Evolutionary conservation across 2,113 vertebrate genomes (phyloP), one percentile per base, ranked within the genome.

Genomic region (Apus apus): DNA sequence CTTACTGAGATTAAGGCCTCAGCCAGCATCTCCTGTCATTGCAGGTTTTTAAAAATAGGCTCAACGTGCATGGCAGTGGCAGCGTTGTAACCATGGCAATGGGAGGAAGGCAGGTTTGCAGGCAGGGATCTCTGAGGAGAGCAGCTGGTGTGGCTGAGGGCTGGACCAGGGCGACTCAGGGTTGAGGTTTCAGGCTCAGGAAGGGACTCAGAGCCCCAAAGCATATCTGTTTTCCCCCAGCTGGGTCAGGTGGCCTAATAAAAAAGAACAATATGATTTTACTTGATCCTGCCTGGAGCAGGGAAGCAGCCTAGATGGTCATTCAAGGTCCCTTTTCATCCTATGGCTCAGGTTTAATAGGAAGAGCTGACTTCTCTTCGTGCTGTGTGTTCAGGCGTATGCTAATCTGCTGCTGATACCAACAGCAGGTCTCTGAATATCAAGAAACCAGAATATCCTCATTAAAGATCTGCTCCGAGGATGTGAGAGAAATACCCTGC

Each of bases 1-100:
- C 72, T 8, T 86, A 16, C 1, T 76, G 83, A 94, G 75, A 83
- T 83, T 70, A 86, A 83, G 46, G 22, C 65, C 57, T 71, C 84
- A 90, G 56, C 61, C 57, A 81, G 66, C 80, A 92, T 73, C 91
- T 93, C 51, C 82, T 92, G 57, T 86, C 73, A 64, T 30, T 87
- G 84, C 86, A 90, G 76, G 34, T 80, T 94, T 88, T 92, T 87
- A 92, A 87, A 95, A 94, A 94, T 85, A 96, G 83, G 38, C 38
- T 96, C 13, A 2, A 51, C 26, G 5, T n/a, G 67, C 80, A 12
- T 21, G 14, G 92, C 71, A 57, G 82, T 85, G 72, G 87, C 78
- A 78, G 90, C 3, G 0, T 58, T 71, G 95, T 95, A 95, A 90
- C 94, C 91, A 95, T 93, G 94, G 93, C 83, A 75, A 94, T 90